Evolutionary conservation across 1,140 invertebrate species (phyloP), one percentile per base, ranked within the genome.

Genomic region (Papilio polyxenes): DNA sequence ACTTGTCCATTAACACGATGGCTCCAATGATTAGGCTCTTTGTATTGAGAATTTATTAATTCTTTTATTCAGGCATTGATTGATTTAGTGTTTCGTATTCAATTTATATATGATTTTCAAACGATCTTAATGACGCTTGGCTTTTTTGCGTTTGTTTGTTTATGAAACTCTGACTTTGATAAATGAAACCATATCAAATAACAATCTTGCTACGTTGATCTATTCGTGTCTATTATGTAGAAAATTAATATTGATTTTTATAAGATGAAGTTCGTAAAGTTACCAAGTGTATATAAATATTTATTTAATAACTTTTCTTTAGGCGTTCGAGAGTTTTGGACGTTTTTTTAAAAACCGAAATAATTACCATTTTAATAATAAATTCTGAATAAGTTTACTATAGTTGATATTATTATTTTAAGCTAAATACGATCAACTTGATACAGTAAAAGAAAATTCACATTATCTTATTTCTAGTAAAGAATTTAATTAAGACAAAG

Each of bases 1-100:
- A 82, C 69, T 82, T 82, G 82, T 85, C 87, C 87, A 89, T 90
- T 89, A 89, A 85, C 87, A 83, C 81, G 84, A 85, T 83, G 81
- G 83, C 83, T 75, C 80, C 79, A 79, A 84, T 85, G 87, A 88
- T 85, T 88, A 85, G 84, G 83, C 51, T 78, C 85, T 87, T 87
- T 87, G 88, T 89, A 13, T 81, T 20, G 80, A 75, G 80, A 65
- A 81, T 82, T 87, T 87, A 87, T 88, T 89, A 86, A 88, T 87
- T 87, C 84, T 82, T 85, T 87, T 87, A 82, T 85, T 85, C 31
- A 65, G 65, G 81, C 83, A 84, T 86, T 88, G 87, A 88, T 88
- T 85, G 88, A 87, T 87, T 83, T 48, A 65, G 59, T 69, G 40
- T 65, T 69, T 37, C 78, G 49, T 59, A 59, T 78, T 78, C 76